Evolutionary conservation across 1,140 invertebrate genomes (phyloP), one percentile per base, ranked within the genome.

Genomic region (Drosophila repletoides): DNA sequence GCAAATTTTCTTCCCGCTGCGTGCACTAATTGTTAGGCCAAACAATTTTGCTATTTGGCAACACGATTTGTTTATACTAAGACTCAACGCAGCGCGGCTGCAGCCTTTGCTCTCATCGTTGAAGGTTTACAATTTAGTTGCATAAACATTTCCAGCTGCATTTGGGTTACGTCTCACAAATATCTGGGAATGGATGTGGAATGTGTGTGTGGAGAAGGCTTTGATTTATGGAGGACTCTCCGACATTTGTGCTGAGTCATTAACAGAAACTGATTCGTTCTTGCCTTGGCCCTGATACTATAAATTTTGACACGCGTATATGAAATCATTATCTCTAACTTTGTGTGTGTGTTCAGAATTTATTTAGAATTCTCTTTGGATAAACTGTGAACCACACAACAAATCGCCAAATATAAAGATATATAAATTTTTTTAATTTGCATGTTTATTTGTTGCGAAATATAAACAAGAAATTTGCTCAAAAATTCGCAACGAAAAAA

Each of bases 11-110:
- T 53, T 53, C 59, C 52, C 51, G 41, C 58, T 49, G 71, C 52
- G 66, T 80, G 65, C 66, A 75, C 76, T 80, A 80, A 80, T 81
- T 80, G 70, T 67, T 55, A 22, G 66, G n/a, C n/a, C 51, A 19
- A 80, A 75, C 79, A 72, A 72, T 72, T 80, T 77, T 72, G 28
- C 49, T 48, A 75, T 80, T 75, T 70, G 66, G n/a, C 19, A 33
- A 38, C 67, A 38, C 51, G n/a, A n/a, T n/a, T 76, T 77, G 75
- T 73, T 77, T 77, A 77, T 72, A 26, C 28, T n/a, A n/a, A n/a
- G 28, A 61, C 36, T 51, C 28, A 24, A 4, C 55, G 56, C 63
- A 73, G 58, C 46, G 3, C 9, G 19, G 2, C 33, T 67, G 58
- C 10, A 38, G 36, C 53, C n/a, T n/a, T n/a, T 59, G 52, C 15